Conservation (phyloP, 2,888 invertebrate species). For the Parnassius apollo region DNA sequence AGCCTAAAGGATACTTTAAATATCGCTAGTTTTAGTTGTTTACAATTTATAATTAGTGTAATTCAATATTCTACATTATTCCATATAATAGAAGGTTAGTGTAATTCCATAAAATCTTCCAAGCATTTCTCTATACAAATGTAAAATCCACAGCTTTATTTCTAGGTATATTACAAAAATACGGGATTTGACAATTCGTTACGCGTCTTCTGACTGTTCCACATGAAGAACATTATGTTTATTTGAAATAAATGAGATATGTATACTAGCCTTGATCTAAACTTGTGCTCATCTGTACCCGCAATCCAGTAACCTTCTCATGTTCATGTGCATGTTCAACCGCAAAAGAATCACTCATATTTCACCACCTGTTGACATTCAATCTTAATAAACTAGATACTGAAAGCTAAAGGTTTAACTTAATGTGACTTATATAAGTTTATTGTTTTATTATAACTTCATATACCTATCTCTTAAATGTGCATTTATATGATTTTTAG, state of each 20-base stretch:
- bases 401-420: conserved; percentile 9
- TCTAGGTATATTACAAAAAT: no score
- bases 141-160: no score
- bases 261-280: conserved; percentile 33
- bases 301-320: conserved; percentile 33
- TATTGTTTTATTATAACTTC: not conserved
- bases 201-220: no score
- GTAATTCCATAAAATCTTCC: no score
- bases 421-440: conserved; percentile 10
- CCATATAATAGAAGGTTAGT: no score
- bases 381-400: conserved; percentile 29
- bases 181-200: no score
- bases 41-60: no score
- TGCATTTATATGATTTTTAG: no score
- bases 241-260: not conserved
- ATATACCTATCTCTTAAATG: not conserved
- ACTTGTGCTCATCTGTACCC: conserved; percentile 35
- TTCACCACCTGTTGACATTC: conserved; percentile 39
- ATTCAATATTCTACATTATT: no score
- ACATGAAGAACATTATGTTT: not conserved
- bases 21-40: no score
- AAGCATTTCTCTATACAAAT: no score
- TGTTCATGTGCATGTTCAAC: conserved; percentile 31
- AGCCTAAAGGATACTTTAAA: no score
- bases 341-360: conserved; percentile 43